Evolutionary conservation across 1,140 invertebrate species (phyloP), one percentile per base, ranked within the genome.

Genomic region (Diploscapter pachys): DNA sequence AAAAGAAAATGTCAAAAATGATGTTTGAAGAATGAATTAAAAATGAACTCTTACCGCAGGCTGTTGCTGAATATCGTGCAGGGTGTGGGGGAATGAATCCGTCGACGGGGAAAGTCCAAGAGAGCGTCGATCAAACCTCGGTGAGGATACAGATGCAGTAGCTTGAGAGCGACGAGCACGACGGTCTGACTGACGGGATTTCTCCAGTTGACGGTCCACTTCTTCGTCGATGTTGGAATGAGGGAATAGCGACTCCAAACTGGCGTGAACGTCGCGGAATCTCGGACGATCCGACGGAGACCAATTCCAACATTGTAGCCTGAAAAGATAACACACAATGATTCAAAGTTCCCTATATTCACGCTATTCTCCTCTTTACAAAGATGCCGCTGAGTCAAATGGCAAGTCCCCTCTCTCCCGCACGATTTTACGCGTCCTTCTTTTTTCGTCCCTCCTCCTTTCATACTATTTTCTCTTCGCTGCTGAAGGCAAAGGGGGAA

Each of bases 201-300:
- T 70, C 53, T 67, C 61, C 56, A 71, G 2, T 63, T 71, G 50
- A 1, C 48, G 9, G 87, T 93, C 92, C 68, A 94, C 92, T 87
- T 93, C 87, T 80, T 87, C 86, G 78, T 83, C 87, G 56, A 88
- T 85, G 78, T 82, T 86, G 67, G 86, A 85, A 54, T 86, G 85
- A 48, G 85, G 83, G 55, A 84, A 77, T 48, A 83, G 64, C 9
- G 68, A 63, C 54, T 84, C 81, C 69, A 85, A 69, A 5, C 63
- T 75, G 11, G 63, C 63, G 62, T 85, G 79, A 59, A 85, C 77
- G 56, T 85, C 80, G 4, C 79, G 64, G 64, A 85, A 86, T 9
- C 83, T 73, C 8, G 83, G 83, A 52, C 83, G 79, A 75, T 85
- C 83, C 9, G 81, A 82, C 2, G 83, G 83, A 0, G 78, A 81